Base-by-base conservation (phyloP, 2,113 vertebrate genomes). In the Phaetusa simplex region DNA sequence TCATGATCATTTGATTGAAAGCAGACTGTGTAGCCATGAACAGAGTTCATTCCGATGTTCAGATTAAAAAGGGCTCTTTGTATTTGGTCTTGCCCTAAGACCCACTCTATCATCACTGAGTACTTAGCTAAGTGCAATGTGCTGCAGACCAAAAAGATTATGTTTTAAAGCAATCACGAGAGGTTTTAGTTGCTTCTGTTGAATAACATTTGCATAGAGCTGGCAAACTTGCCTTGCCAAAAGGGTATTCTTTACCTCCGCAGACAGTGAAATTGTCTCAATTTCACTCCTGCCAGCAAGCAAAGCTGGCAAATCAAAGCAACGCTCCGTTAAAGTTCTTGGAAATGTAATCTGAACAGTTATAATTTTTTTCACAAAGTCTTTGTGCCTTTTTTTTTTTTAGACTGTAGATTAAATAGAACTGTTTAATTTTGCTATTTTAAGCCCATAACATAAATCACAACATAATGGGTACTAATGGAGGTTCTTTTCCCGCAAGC, bases 331-430 rank as follows among this genome's bases (percentile, higher is more conserved):
- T 95, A 14, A 66, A 73, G 56, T 87, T 95, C 88, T 97, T 94
- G 72, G 78, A 91, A 96, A 93, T 69, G n/a, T 56, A 88, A 93
- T 92, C 84, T 91, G 92, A 95, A 89, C 88, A 93, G 70, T 91
- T 90, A 53, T 24, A 30, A 4, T 64, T 84, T 93, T 66, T 58
- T 77, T 65, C 94, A 95, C 84, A 47, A 93, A 90, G 77, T 96
- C 96, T 90, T 97, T 86, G 98, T 98, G 98, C 97, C 98, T 98
- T 98, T 97, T 36, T 96, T 97, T 98, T 94, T 96, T 97, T 98
- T 42, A 92, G 96, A 97, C 78, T 32, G 85, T 95, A 96, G 86
- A 94, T 79, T 85, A 66, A 91, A 89, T n/a, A 77, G 83, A 58
- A 83, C 50, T 53, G 65, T 89, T 88, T 84, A 59, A 86, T 95